Conservation (phyloP, 1,140 invertebrate genomes). For the Zaprionus gabonicus region DNA sequence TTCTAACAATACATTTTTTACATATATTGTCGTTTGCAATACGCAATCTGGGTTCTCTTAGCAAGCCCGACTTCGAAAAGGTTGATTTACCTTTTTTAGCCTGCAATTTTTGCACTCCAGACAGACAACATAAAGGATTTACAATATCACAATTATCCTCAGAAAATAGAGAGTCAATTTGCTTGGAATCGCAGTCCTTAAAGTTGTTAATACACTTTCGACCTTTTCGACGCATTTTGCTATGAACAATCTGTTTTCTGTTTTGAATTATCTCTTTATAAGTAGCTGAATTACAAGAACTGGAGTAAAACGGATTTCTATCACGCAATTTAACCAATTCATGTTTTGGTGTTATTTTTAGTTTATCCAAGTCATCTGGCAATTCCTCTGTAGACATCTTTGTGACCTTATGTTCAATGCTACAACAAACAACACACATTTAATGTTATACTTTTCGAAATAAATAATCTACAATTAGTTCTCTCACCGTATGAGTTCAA, state of each 20-base stretch:
- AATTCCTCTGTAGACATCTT: conserved; percentile 77
- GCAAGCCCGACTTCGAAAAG: conserved; percentile 38
- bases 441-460: background rate
- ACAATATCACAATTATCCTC: conserved; percentile 39
- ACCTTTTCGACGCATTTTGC: conserved; percentile 52
- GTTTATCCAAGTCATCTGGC: conserved; percentile 84
- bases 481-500: background rate
- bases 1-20: conserved; percentile 36
- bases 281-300: background rate
- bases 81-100: conserved; percentile 42
- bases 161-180: conserved; percentile 25
- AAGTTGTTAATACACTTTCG: conserved; percentile 68
- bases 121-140: conserved; percentile 42
- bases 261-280: conserved; percentile 16
- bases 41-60: conserved; percentile 64
- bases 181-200: conserved; percentile 50
- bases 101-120: conserved; percentile 53
- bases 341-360: conserved; percentile 85
- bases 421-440: background rate
- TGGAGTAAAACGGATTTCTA: conserved; percentile 51
- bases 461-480: background rate
- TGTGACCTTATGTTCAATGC: conserved; percentile 2
- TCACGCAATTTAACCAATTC: conserved; percentile 47
- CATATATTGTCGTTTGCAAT: conserved; percentile 52
- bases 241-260: conserved; percentile 45